Base-by-base conservation (phyloP, 2,113 vertebrate species). In the Monopterus albus region DNA sequence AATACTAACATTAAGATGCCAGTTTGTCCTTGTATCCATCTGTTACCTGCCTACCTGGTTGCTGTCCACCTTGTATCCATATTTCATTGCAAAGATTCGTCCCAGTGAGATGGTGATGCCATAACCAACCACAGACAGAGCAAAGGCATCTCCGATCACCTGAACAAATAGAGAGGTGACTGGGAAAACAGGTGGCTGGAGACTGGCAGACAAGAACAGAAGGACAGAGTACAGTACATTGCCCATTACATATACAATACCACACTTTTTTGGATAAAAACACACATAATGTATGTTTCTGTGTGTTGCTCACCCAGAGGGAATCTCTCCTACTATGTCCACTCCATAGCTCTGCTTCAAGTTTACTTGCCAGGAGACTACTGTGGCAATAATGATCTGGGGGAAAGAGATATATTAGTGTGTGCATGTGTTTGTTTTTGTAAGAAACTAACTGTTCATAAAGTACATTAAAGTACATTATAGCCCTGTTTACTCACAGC, bases 31-130 rank as follows among this genome's bases (percentile, higher is more conserved):
- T 33, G 13, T 13, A 2, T 42, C 50, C 7, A 15, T 14, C 2
- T 7, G 3, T 61, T 57, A 6, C 8, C 21, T 42, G 1, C 79
- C 75, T 85, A 97, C 98, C 95, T 99, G 97, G 88, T 96, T 99
- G 89, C 96, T 97, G 87, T 99, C 95, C 78, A 99, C 96, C 56
- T 93, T 95, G 93, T 99, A 99, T 61, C 96, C 96, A 0, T 99
- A 96, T 85, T 95, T 97, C 13, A 98, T 87, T 25, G 95, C 97
- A 36, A 98, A 99, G 84, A 96, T 99, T 88, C 97, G 94, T 39
- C 96, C 98, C 69, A 99, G 85, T 0, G 97, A 99, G 86, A 98
- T 97, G 80, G 95, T 95, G 13, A 99, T 96, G 79, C 96, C 96
- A 0, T 97, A 99, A 14, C 96, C 96, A 4, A 99, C 97, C 57